Evolutionary conservation across 2,797 vertebrate species (phyloP).

Genomic region (Podargus strigoides): DNA sequence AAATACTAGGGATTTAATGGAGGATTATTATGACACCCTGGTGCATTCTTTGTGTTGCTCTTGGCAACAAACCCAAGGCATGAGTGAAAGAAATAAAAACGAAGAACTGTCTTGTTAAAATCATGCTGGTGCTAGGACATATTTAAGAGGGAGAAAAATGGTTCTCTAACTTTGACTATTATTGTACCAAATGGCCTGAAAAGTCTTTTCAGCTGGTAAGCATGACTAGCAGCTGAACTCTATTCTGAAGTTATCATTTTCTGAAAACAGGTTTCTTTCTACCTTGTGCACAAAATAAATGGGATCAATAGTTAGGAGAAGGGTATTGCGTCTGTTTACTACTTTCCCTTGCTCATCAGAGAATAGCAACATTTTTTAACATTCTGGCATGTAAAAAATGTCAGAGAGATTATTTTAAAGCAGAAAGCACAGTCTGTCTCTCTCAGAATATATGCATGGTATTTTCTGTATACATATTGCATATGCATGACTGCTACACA

Average conservation of each 20-base stretch:
- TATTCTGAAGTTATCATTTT: constrained; percentile 41
- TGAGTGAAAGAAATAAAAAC: constrained; percentile 65
- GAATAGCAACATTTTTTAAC: not conserved
- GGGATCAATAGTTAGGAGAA: not conserved
- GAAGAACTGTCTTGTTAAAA: constrained; percentile 55
- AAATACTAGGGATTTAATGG: constrained; percentile 82
- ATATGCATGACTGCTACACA: not conserved
- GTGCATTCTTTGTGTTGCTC: constrained; percentile 76
- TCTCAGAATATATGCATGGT: not conserved
- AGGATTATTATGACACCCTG: constrained; percentile 82
- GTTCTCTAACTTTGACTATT: constrained; percentile 27
- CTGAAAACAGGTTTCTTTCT: constrained; percentile 36
- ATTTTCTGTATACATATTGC: not conserved
- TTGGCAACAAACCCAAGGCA: constrained; percentile 72
- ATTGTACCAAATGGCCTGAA: not conserved
- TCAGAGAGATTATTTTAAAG: not conserved
- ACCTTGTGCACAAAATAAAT: constrained; percentile 37
- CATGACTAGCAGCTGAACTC: not conserved
- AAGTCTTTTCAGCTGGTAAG: constrained; percentile 2
- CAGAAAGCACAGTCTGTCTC: not conserved
- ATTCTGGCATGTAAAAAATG: not conserved
- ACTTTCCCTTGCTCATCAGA: not conserved
- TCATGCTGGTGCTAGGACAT: constrained; percentile 10
- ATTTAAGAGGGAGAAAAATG: constrained; percentile 44
- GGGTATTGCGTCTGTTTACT: not conserved